Conservation (phyloP, 1,140 invertebrate species). For the Drosophila leontia region DNA sequence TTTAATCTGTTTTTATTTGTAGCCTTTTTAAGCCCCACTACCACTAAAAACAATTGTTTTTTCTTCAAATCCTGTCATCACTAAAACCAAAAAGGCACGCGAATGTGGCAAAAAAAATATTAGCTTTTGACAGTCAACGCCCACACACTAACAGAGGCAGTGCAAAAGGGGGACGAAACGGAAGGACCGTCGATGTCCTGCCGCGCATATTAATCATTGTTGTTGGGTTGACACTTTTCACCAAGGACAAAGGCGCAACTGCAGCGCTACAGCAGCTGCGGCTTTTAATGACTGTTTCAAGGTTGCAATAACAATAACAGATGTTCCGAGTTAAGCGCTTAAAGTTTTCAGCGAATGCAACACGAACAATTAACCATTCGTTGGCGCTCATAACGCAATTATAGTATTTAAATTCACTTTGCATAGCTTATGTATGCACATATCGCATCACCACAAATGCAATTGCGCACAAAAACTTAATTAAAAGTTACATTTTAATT, state of each 20-base stretch:
- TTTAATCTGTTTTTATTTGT: not conserved
- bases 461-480: not conserved
- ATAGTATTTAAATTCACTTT: constrained; percentile 25
- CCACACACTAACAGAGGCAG: constrained; percentile 1
- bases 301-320: constrained; percentile 58
- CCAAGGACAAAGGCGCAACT: constrained; percentile 54
- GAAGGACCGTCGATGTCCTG: constrained; percentile 42
- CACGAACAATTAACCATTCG: constrained; percentile 1
- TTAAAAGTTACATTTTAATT: constrained; percentile 20
- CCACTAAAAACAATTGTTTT: not conserved
- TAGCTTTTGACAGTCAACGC: constrained; percentile 70
- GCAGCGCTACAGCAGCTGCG: constrained; percentile 41
- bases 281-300: constrained; percentile 72
- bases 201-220: constrained; percentile 78
- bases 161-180: not conserved
- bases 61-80: not conserved
- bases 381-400: not conserved
- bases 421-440: constrained; percentile 4
- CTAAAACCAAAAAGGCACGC: constrained; percentile 21
- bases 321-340: constrained; percentile 52
- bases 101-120: constrained; percentile 57
- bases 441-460: not conserved
- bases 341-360: constrained; percentile 21
- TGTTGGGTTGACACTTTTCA: constrained; percentile 38
- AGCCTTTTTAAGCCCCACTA: not conserved